phyloP scores from a whole-genome alignment of 2,797 vertebrate genomes.

The Malurus leucopterus region DNA sequence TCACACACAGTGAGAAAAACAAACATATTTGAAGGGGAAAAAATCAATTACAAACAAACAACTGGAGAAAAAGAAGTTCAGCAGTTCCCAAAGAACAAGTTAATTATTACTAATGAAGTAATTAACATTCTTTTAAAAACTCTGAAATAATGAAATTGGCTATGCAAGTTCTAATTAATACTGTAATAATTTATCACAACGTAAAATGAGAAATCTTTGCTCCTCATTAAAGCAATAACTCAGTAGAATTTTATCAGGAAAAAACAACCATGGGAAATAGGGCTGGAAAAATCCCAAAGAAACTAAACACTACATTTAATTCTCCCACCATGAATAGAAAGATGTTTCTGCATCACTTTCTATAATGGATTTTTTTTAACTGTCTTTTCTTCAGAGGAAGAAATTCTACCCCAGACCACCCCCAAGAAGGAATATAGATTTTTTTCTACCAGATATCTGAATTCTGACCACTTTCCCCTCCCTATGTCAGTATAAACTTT shows the following conservation, averaged over 20 bases:
- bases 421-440: not conserved
- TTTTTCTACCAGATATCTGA: not conserved
- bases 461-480: not conserved
- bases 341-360: not conserved
- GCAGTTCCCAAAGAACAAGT: not conserved
- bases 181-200: not conserved
- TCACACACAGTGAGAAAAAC: not conserved
- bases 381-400: not conserved
- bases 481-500: not conserved
- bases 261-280: not conserved
- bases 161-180: conserved; percentile 27
- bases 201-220: not conserved
- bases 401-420: not conserved
- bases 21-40: not conserved
- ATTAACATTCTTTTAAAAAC: not conserved
- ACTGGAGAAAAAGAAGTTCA: not conserved
- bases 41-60: not conserved
- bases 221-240: conserved; percentile 1
- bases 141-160: not conserved
- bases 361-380: not conserved
- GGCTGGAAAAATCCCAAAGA: not conserved
- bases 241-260: not conserved
- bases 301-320: not conserved
- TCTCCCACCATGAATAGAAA: not conserved
- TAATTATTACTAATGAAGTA: conserved; percentile 17